Base-by-base conservation (phyloP, 2,797 vertebrate genomes). In the Acropternis orthonyx region DNA sequence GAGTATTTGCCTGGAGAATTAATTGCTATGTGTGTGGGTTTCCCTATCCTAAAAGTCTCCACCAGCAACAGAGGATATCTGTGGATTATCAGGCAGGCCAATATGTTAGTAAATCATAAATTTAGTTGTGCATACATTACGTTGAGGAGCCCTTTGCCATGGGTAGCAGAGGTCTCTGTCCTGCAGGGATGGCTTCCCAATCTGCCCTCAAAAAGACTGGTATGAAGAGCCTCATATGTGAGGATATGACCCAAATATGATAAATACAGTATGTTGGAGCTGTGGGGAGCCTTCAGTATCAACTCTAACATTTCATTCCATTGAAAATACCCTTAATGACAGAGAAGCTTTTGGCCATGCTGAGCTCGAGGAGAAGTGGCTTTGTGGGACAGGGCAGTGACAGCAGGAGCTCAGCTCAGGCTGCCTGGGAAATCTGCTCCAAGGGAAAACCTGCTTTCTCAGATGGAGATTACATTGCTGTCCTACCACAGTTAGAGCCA, bases 261-360 rank as follows among this genome's bases (percentile, higher is more conserved):
- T 77, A 85, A 96, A 88, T 68, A 72, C 54, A 88, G 76, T 44
- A 73, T 32, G 37, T 7, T 71, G 67, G 37, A 85, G 51, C 28
- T 81, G 75, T 22, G 19, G 62, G 72, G 37, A 94, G 69, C 54
- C 61, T 65, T 71, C 61, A 51, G 65, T 73, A 88, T 88, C 68
- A 86, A 85, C 14, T 1, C 12, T 90, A 79, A 73, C 71, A 46
- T 88, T 89, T 85, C 41, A 77, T 92, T 95, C 91, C 22, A 12
- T 3, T 46, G 65, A 52, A 95, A 95, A 72, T 44, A 22, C 44
- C 54, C 48, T 81, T 92, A 89, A 95, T 88, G 89, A 92, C 65
- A 94, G 93, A 86, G 88, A 46, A 83, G 27, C 13, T 0, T 48
- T 74, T 24, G 56, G 44, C 3, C 8, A 36, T 0, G 8, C 44